Evolutionary conservation across 1,140 invertebrate genomes (phyloP).

Genomic region (Listronotus bonariensis): DNA sequence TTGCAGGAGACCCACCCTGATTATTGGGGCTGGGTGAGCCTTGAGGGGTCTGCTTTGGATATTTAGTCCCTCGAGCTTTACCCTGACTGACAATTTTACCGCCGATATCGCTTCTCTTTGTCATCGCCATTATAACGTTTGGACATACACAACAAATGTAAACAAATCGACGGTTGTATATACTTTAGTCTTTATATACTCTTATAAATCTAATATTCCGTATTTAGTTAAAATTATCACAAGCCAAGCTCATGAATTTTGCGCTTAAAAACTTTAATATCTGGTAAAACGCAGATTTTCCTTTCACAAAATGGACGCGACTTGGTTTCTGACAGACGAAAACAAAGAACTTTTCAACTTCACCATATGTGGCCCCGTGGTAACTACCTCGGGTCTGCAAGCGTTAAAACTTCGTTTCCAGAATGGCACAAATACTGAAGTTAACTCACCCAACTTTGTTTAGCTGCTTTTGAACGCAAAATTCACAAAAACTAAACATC

Average conservation of each 20-base stretch:
- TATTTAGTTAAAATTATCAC: conserved; percentile 37
- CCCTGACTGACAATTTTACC: conserved; percentile 29
- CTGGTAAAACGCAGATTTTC: conserved; percentile 40
- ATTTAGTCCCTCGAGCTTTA: conserved; percentile 26
- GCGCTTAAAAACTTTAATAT: conserved; percentile 41
- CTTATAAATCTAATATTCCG: conserved; percentile 18
- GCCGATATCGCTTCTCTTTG: conserved; percentile 35
- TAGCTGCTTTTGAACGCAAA: conserved; percentile 42
- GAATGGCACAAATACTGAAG: conserved; percentile 38
- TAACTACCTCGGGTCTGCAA: conserved; percentile 1
- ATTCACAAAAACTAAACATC: conserved; percentile 30
- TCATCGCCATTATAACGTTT: conserved; percentile 37
- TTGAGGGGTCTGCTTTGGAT: conserved; percentile 24
- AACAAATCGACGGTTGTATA: conserved; percentile 23
- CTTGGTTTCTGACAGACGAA: conserved; percentile 33
- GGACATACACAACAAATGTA: conserved; percentile 12
- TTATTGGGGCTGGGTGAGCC: conserved; percentile 24
- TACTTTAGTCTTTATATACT: conserved; percentile 22
- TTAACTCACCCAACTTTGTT: conserved; percentile 23
- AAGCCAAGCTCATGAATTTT: conserved; percentile 42
- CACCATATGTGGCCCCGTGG: conserved; percentile 40
- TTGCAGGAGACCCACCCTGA: conserved; percentile 1
- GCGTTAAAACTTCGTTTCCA: conserved; percentile 1
- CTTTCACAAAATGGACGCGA: conserved; percentile 53
- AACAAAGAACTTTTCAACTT: conserved; percentile 40